These are phyloP conservation scores for Balanococcus diminutus DNA, from an alignment of 2,888 invertebrate species.

Conservation along the genomic window DNA sequence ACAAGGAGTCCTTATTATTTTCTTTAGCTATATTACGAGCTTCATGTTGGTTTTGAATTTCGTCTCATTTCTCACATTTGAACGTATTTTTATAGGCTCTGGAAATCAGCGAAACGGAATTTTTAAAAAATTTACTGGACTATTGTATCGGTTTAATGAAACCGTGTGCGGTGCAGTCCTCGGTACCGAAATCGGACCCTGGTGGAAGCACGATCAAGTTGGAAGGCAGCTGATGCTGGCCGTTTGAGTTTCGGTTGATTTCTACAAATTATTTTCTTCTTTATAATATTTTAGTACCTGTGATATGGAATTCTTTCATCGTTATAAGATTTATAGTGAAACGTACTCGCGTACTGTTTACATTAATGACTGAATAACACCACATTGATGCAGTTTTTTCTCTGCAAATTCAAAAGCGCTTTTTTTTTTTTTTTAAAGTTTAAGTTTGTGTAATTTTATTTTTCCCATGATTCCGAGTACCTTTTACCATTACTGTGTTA, in stretches of 20 bases:
- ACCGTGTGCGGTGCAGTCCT: background rate
- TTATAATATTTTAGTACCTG: background rate
- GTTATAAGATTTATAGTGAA: background rate
- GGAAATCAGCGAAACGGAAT: constrained; percentile 44
- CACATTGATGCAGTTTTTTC: background rate
- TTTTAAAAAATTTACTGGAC: constrained; percentile 50
- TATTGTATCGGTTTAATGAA: constrained; percentile 41
- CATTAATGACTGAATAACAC: background rate
- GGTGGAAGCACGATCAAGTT: background rate
- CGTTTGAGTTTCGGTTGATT: background rate
- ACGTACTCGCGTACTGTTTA: background rate
- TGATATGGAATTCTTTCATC: constrained; percentile 27
- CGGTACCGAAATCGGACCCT: background rate
- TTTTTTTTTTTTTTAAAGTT: background rate
- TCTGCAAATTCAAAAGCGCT: background rate
- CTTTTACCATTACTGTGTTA: background rate
- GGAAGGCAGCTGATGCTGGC: constrained; percentile 12
- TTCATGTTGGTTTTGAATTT: background rate
- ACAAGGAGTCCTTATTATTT: background rate
- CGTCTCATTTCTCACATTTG: background rate
- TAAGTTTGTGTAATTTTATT: background rate
- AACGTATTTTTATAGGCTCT: background rate
- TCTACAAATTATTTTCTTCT: background rate
- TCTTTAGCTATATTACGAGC: background rate
- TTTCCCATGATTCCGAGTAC: background rate